Base-by-base conservation (phyloP, 2,797 vertebrate species). In the Ctenopoma multispine region DNA sequence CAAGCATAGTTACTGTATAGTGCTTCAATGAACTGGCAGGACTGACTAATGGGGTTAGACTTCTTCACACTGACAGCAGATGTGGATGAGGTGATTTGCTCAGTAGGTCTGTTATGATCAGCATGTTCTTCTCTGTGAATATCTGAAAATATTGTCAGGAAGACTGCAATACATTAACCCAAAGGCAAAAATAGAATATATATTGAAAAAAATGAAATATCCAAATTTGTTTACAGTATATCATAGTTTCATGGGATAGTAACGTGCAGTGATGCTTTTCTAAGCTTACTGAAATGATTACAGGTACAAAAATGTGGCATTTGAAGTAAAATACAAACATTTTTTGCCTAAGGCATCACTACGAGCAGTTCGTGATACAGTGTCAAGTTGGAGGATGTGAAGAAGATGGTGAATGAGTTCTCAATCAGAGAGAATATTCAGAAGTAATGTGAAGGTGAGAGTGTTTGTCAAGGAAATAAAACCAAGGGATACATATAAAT, bases 41-140 rank as follows among this genome's bases (percentile, higher is more conserved):
- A 65, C 34, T 68, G 70, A 70, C 69, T 83, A 83, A 85, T 72
- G 62, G 70, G 78, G 64, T 79, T 66, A 54, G 70, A 80, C 66
- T 59, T 62, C 57, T 71, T 49, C 58, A 51, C 41, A 18, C 57
- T 73, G 82, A 83, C 65, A 72, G 76, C 43, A 51, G 53, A 83
- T 79, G 71, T 47, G 64, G 46, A 69, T 27, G 36, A 54, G 50
- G 47, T 57, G 75, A 75, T 78, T 51, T 51, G 67, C 58, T 63
- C 70, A 44, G 53, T 57, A 59, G 56, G 51, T 56, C 70, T 48
- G 60, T 43, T 64, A 51, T 67, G 23, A 27, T 65, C 23, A 61
- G 36, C 14, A 43, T 51, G 65, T 43, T 47, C 55, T 17, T 59
- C 44, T 72, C 48, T 47, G 54, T 41, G 21, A 51, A 65, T 44